Evolutionary conservation across 2,888 invertebrate species (phyloP), one percentile per base, ranked within the genome.

Genomic region (Hololepta plana): DNA sequence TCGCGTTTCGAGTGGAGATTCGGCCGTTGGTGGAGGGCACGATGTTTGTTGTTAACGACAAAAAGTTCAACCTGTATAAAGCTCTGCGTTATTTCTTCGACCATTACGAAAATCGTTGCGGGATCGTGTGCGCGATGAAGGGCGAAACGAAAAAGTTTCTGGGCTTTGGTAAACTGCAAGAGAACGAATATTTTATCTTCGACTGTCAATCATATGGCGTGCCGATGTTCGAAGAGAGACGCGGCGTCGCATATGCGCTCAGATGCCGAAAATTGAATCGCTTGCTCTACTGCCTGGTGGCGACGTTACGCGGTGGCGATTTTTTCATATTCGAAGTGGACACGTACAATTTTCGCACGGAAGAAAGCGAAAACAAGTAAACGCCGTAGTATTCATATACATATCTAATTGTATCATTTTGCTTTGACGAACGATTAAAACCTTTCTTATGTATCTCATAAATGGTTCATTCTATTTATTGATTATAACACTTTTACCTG

Each of bases 151-250:
- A 46, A 28, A 39, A 46, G 10, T 43, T 48, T 29, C 35, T 49
- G 1, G 45, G 49, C 2, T 54, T 55, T 28, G 54, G 53, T 3
- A 53, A 52, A 35, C 33, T 43, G 2, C 34, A 37, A 15, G 55
- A 53, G 1, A 42, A 47, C 8, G 71, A 71, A 7, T 74, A 69
- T 40, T 73, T 69, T 37, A 64, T 74, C 67, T 73, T 62, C 42
- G 73, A 74, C 39, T 68, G 68, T 36, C 68, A 70, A 46, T 62
- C 62, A 32, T 51, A 56, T 36, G 72, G 72, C 4, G 49, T 59
- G 3, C 72, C 72, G 0, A 45, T 72, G 38, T 74, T 70, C 41
- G 49, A 59, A 15, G 63, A 67, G 2, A 59, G 62, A 27, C 21
- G 30, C n/a, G 51, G 49, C 9, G 53, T 60, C 5, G 57, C 70